Evolutionary conservation across 2,113 vertebrate species (phyloP).

Genomic region (Crotalus helleri): DNA sequence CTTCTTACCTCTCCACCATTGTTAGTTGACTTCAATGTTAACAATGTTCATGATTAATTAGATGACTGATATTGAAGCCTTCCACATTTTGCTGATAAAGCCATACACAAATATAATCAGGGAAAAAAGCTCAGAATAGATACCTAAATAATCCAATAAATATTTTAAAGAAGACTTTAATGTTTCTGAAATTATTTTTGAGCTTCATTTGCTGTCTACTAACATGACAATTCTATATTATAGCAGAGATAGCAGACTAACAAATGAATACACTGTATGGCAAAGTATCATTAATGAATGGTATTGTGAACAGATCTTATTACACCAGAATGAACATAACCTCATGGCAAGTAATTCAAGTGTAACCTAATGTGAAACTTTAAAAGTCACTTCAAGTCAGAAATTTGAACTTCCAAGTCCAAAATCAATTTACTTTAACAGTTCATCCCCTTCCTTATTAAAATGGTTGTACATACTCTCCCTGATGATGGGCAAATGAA

Average conservation of each 20-base stretch:
- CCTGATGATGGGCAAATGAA: background rate
- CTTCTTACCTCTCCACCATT: background rate
- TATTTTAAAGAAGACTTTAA: constrained; percentile 5
- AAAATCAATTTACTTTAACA: constrained; percentile 11
- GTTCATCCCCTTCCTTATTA: background rate
- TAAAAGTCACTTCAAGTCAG: background rate
- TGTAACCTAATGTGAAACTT: constrained; percentile 1
- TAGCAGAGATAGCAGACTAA: constrained; percentile 25
- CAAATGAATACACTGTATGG: background rate
- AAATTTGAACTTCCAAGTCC: constrained; percentile 14
- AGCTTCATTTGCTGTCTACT: background rate
- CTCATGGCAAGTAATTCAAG: constrained; percentile 8
- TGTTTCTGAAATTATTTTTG: constrained; percentile 6
- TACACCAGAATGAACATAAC: constrained; percentile 18
- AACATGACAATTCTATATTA: background rate
- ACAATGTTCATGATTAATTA: background rate
- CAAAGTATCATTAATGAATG: constrained; percentile 33
- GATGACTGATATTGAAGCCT: constrained; percentile 20
- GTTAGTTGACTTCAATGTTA: background rate
- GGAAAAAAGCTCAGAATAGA: constrained; percentile 20
- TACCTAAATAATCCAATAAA: constrained; percentile 31
- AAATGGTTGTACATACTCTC: background rate
- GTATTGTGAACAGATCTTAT: constrained; percentile 33
- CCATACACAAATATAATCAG: constrained; percentile 26
- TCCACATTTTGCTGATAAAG: constrained; percentile 29